These are phyloP conservation scores for Enteromius viviparus DNA, from an alignment of 2,797 vertebrate species.

Conservation along the genomic window DNA sequence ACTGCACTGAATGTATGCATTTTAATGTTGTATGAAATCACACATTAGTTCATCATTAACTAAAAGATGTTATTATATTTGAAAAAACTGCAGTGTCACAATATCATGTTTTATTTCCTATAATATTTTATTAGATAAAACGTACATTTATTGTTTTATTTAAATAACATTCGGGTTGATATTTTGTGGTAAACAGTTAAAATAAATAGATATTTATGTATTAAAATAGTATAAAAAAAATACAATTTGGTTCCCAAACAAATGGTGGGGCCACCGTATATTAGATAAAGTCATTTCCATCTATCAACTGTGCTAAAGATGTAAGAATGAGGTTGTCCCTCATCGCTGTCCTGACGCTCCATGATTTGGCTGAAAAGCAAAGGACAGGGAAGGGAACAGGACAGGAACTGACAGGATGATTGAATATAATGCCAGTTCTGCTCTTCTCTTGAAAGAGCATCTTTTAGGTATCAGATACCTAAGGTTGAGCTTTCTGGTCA, in stretches of 20 bases:
- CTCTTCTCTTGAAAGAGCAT: constrained; percentile 86
- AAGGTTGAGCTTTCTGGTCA: constrained; percentile 86
- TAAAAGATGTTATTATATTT: not conserved
- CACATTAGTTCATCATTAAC: not conserved
- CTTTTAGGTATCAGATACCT: constrained; percentile 86
- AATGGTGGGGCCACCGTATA: too few species aligned
- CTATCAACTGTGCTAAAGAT: not conserved
- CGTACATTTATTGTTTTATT: not conserved
- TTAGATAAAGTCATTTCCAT: not conserved
- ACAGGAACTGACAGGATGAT: constrained; percentile 78
- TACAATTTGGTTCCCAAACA: not conserved
- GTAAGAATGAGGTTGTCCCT: constrained; percentile 20
- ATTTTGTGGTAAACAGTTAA: not conserved
- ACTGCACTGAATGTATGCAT: not conserved
- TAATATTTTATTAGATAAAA: not conserved
- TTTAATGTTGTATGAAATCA: not conserved
- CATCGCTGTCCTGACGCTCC: constrained; percentile 47
- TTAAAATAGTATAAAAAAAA: not conserved
- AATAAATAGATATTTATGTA: not conserved
- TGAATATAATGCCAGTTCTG: constrained; percentile 78
- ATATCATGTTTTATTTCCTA: not conserved
- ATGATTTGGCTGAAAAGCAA: constrained; percentile 41
- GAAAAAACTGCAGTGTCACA: not conserved
- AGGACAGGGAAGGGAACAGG: not conserved
- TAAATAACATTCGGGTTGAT: not conserved